phyloP scores from a whole-genome alignment of 1,140 invertebrate species.

The Conus betulinus region DNA sequence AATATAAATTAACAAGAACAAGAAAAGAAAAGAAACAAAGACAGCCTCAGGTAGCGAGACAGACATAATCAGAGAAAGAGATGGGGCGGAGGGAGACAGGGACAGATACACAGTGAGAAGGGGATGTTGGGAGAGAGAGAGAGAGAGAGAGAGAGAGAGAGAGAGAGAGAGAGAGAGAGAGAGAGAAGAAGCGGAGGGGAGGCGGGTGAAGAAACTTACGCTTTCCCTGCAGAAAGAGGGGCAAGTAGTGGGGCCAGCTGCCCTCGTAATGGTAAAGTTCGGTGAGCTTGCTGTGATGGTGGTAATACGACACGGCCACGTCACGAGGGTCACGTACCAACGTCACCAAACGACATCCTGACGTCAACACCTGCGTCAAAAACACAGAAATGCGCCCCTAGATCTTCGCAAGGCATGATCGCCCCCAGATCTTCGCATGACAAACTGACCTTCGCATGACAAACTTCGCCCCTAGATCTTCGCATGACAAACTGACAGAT shows the following conservation, averaged over 20 bases:
- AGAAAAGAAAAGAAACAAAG: too few species aligned
- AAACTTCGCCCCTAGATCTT: too few species aligned
- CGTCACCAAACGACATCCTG: conserved; percentile 1
- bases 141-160: neutral
- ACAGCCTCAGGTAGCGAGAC: too few species aligned
- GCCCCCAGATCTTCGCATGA: too few species aligned
- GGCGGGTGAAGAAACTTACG: conserved; percentile 30
- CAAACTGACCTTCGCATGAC: too few species aligned
- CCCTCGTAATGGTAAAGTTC: conserved; percentile 51
- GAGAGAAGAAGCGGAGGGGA: neutral
- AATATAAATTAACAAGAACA: too few species aligned
- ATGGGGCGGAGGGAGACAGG: neutral
- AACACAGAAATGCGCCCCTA: too few species aligned
- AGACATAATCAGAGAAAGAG: neutral
- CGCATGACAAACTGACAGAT: too few species aligned
- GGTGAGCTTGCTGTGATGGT: conserved; percentile 54
- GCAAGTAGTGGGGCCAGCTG: conserved; percentile 47
- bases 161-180: neutral
- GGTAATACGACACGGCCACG: conserved; percentile 54
- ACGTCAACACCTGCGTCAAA: neutral
- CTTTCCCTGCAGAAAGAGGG: conserved; percentile 48
- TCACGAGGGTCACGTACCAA: conserved; percentile 55
- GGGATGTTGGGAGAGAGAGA: neutral
- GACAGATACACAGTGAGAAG: neutral
- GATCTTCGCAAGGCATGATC: too few species aligned